These are phyloP conservation scores for Canis aureus DNA, from an alignment of 2,113 vertebrate genomes.

Conservation along the genomic window DNA sequence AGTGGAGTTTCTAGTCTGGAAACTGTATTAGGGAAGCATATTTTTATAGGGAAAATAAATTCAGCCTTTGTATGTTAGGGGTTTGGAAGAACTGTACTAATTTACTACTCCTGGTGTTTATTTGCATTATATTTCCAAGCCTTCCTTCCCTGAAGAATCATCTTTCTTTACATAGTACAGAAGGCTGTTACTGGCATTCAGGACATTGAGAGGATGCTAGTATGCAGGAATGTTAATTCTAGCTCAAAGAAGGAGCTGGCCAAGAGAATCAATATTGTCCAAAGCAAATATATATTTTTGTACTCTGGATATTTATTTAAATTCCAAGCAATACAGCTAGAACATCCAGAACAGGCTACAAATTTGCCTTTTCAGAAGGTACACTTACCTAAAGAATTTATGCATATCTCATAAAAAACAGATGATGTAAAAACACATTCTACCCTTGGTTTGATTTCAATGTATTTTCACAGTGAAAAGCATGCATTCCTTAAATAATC, in stretches of 20 bases:
- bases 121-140: constrained; percentile 40
- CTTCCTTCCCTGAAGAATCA: neutral
- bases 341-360: constrained; percentile 87
- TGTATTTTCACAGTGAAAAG: constrained; percentile 73
- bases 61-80: constrained; percentile 23
- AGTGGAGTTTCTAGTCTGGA: neutral
- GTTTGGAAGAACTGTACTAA: constrained; percentile 24
- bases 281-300: constrained; percentile 88
- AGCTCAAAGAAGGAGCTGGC: constrained; percentile 81
- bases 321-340: constrained; percentile 83
- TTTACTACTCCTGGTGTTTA: constrained; percentile 1
- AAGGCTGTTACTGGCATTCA: neutral
- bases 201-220: neutral
- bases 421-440: constrained; percentile 55
- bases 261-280: constrained; percentile 81
- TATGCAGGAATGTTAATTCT: neutral
- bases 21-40: neutral
- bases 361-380: constrained; percentile 86
- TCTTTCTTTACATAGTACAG: neutral
- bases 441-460: constrained; percentile 52
- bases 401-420: constrained; percentile 85
- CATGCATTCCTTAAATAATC: constrained; percentile 46
- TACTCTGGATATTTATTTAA: constrained; percentile 88
- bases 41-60: constrained; percentile 39
- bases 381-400: constrained; percentile 85